phyloP scores from a whole-genome alignment of 1,140 invertebrate genomes.

The Lepidurus apus region DNA sequence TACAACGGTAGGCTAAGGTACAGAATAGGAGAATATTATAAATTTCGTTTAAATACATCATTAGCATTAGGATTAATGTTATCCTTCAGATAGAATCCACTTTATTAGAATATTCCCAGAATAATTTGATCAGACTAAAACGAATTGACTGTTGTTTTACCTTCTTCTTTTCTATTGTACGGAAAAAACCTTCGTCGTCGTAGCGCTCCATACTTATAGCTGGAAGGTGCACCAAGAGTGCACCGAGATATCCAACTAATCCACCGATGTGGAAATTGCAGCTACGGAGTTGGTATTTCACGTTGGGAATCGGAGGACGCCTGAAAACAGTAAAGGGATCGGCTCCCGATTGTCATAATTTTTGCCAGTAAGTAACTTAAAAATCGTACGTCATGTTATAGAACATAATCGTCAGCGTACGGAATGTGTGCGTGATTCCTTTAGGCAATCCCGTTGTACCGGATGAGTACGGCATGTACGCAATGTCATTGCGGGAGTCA shows the following conservation, averaged over 20 bases:
- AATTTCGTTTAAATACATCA: background rate
- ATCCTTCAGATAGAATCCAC: too few species aligned
- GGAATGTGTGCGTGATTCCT: conserved; percentile 41
- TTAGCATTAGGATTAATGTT: too few species aligned
- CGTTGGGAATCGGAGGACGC: background rate
- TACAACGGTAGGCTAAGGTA: background rate
- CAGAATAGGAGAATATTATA: background rate
- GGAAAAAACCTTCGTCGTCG: background rate
- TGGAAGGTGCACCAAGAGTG: background rate
- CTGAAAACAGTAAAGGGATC: background rate
- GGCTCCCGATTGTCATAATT: background rate
- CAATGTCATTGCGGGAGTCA: conserved; percentile 23
- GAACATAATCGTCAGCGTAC: background rate
- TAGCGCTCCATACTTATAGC: background rate
- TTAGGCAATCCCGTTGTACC: conserved; percentile 38
- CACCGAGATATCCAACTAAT: background rate
- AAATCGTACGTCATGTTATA: conserved; percentile 10
- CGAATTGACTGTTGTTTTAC: background rate
- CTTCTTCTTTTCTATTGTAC: background rate
- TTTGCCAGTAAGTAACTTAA: background rate
- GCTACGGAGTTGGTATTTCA: conserved; percentile 16
- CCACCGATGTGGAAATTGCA: conserved; percentile 23
- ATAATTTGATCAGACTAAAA: too few species aligned
- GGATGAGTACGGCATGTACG: conserved; percentile 35
- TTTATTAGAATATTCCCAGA: too few species aligned